A percentile compares a stretch with the other conserved stretches of the same genome.
Conservation (phyloP, 1,140 invertebrate species). For the Ephestia elutella region DNA sequence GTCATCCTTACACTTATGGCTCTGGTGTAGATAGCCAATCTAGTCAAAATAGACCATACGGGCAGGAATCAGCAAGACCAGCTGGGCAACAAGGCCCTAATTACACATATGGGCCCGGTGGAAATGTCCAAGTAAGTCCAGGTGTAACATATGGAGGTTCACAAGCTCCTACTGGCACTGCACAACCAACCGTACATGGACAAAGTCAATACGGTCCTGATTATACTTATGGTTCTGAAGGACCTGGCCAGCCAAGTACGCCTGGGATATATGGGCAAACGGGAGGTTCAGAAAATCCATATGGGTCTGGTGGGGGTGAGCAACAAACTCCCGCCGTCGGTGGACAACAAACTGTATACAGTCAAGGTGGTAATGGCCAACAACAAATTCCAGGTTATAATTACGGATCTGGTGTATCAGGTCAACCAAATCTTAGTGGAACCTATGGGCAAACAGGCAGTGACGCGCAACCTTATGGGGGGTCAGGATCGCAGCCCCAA, state of each 20-base stretch:
- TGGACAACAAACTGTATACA: constrained; percentile 4
- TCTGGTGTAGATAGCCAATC: background rate
- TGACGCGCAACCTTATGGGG: background rate
- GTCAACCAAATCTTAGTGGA: constrained; percentile 23
- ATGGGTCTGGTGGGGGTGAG: background rate
- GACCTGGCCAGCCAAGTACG: background rate
- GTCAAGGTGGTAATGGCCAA: background rate
- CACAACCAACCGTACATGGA: constrained; percentile 11
- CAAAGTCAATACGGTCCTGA: background rate
- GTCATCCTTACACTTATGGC: background rate
- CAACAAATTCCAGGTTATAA: background rate
- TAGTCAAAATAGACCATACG: background rate
- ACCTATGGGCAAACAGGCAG: constrained; percentile 6
- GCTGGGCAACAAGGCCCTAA: background rate
- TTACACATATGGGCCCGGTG: constrained; percentile 7
- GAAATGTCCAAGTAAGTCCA: constrained; percentile 7
- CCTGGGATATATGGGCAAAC: constrained; percentile 3
- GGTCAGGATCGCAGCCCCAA: background rate
- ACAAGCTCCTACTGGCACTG: constrained; percentile 1
- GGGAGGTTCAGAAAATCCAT: background rate
- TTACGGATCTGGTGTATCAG: constrained; percentile 12
- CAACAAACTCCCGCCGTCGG: background rate
- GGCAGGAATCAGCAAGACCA: background rate
- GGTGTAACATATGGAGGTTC: constrained; percentile 24
- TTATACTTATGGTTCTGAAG: background rate